Percentiles rank a stretch among this genome's conserved stretches.
phyloP scores from a whole-genome alignment of 2,113 vertebrate species.

The Raja brachyura region DNA sequence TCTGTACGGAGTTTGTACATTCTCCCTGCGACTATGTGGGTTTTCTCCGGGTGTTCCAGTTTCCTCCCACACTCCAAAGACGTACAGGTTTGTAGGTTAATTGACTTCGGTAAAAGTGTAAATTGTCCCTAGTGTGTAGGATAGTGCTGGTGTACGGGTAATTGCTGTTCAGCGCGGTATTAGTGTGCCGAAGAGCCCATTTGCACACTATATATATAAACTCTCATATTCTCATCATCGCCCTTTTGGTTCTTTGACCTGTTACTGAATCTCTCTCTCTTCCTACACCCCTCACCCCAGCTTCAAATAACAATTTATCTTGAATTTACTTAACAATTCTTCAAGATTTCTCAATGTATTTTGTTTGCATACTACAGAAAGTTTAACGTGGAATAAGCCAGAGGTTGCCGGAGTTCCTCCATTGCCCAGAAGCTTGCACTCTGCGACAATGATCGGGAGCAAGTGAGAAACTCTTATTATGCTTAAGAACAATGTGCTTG shows the following conservation, averaged over 20 bases:
- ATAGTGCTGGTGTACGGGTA: too few species aligned
- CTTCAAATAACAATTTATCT: background rate
- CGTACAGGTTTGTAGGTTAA: too few species aligned
- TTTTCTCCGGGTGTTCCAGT: too few species aligned
- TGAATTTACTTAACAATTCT: background rate
- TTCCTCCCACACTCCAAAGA: too few species aligned
- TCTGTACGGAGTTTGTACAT: too few species aligned
- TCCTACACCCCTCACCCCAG: background rate
- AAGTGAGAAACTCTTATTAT: conserved; percentile 48
- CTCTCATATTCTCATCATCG: too few species aligned
- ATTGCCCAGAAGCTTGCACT: conserved; percentile 89
- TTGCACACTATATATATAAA: too few species aligned
- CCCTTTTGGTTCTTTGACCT: background rate
- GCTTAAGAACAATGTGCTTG: background rate
- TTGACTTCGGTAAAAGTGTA: too few species aligned
- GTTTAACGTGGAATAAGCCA: conserved; percentile 84
- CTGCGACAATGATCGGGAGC: conserved; percentile 87
- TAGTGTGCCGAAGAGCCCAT: too few species aligned
- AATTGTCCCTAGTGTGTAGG: too few species aligned
- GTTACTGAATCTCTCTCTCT: background rate
- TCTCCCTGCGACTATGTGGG: too few species aligned
- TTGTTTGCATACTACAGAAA: conserved; percentile 63
- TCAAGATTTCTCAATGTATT: background rate
- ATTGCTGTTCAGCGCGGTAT: too few species aligned
- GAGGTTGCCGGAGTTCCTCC: conserved; percentile 74